These are phyloP conservation scores for Ophion costatus DNA, from an alignment of 2,888 invertebrate genomes.

Conservation along the genomic window DNA sequence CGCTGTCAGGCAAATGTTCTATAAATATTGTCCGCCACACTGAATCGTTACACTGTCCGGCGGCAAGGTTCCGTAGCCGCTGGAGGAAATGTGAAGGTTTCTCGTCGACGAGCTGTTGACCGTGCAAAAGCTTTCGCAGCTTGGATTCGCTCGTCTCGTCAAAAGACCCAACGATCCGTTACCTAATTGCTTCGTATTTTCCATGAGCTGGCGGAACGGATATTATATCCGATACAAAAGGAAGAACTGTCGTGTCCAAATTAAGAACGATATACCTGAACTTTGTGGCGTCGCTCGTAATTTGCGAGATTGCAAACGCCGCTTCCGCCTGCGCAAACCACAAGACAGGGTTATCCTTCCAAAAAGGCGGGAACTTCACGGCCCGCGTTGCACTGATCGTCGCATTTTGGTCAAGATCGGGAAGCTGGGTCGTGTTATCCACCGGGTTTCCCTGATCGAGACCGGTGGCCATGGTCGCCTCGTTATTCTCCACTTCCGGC, in stretches of 20 bases:
- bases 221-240: slow-evolving; percentile 64
- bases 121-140: slow-evolving; percentile 52
- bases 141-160: slow-evolving; percentile 54
- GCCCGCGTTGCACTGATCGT: slow-evolving; percentile 10
- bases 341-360: slow-evolving; percentile 57
- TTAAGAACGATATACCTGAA: slow-evolving; percentile 51
- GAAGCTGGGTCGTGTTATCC: too few species aligned
- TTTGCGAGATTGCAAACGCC: slow-evolving; percentile 45
- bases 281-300: slow-evolving; percentile 51
- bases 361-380: slow-evolving; percentile 64
- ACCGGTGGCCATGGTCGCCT: too few species aligned
- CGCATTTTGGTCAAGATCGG: background rate
- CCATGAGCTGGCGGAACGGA: slow-evolving; percentile 33
- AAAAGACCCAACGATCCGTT: slow-evolving; percentile 50
- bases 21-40: slow-evolving; percentile 58
- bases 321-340: slow-evolving; percentile 68
- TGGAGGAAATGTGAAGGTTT: slow-evolving; percentile 64
- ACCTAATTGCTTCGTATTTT: slow-evolving; percentile 59
- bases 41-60: slow-evolving; percentile 48
- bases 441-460: too few species aligned
- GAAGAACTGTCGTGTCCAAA: slow-evolving; percentile 55
- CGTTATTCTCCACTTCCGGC: too few species aligned
- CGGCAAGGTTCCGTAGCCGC: slow-evolving; percentile 49
- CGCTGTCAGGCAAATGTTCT: slow-evolving; percentile 40
- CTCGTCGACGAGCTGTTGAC: slow-evolving; percentile 58